These are phyloP conservation scores for Orchestia grillus DNA, from an alignment of 1,140 invertebrate species.

Conservation along the genomic window DNA sequence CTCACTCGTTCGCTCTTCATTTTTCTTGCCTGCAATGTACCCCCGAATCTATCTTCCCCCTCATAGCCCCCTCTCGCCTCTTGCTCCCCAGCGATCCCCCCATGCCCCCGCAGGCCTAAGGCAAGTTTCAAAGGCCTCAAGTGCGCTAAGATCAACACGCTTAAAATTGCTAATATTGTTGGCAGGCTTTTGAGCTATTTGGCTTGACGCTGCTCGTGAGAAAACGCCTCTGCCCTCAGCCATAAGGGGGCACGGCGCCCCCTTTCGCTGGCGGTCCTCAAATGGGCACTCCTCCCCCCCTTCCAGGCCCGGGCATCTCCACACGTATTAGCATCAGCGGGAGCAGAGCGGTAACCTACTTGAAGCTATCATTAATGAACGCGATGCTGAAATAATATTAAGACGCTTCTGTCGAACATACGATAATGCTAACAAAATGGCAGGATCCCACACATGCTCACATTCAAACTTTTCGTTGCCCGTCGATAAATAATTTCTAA, in stretches of 20 bases:
- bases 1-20: neutral
- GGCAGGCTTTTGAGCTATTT: slow-evolving; percentile 52
- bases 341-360: neutral
- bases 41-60: neutral
- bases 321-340: neutral
- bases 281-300: neutral
- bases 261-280: neutral
- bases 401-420: too few species aligned
- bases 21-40: neutral
- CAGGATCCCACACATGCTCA: too few species aligned
- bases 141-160: slow-evolving; percentile 48
- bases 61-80: slow-evolving; percentile 11
- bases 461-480: too few species aligned
- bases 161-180: slow-evolving; percentile 51
- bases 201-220: slow-evolving; percentile 12
- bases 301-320: neutral
- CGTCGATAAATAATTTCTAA: too few species aligned
- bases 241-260: slow-evolving; percentile 23
- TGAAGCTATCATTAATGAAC: neutral
- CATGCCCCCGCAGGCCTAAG: slow-evolving; percentile 33
- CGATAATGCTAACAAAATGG: too few species aligned
- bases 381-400: too few species aligned
- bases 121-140: slow-evolving; percentile 56
- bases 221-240: slow-evolving; percentile 20
- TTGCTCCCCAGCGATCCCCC: neutral